Conservation (phyloP, 2,113 vertebrate species). For the Peucedramus taeniatus region DNA sequence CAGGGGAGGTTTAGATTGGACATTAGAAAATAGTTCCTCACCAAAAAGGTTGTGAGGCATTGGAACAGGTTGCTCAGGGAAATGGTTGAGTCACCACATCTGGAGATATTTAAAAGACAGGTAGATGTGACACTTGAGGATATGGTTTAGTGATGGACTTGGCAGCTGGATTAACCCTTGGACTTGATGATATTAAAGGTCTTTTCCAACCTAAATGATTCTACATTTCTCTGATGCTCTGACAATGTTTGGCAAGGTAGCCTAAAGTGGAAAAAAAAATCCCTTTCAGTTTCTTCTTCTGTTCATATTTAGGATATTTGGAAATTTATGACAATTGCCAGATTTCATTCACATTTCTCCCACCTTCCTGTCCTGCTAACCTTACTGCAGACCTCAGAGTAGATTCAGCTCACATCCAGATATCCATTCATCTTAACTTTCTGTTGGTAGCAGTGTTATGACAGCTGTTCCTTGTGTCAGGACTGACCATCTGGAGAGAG, state of each 20-base stretch:
- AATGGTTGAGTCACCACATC: neutral
- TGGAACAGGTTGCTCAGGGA: neutral
- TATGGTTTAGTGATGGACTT: neutral
- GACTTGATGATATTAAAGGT: neutral
- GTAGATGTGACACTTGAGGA: neutral
- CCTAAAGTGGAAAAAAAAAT: neutral
- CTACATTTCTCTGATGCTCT: neutral
- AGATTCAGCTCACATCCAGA: neutral
- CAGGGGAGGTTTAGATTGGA: neutral
- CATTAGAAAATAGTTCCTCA: neutral
- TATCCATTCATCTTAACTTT: neutral
- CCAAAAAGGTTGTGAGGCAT: neutral
- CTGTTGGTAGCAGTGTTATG: neutral
- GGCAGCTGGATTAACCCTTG: neutral
- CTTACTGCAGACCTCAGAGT: neutral
- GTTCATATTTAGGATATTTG: neutral
- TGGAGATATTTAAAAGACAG: neutral
- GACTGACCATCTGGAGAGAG: neutral
- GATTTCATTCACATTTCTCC: neutral
- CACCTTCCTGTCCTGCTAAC: neutral
- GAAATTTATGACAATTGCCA: slow-evolving; percentile 1
- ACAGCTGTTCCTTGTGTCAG: neutral
- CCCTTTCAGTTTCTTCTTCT: neutral
- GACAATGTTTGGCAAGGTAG: neutral
- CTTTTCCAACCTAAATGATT: neutral